Evolutionary conservation across 2,113 vertebrate genomes (phyloP), one percentile per base, ranked within the genome.

Genomic region (Porphyrio hochstetteri): DNA sequence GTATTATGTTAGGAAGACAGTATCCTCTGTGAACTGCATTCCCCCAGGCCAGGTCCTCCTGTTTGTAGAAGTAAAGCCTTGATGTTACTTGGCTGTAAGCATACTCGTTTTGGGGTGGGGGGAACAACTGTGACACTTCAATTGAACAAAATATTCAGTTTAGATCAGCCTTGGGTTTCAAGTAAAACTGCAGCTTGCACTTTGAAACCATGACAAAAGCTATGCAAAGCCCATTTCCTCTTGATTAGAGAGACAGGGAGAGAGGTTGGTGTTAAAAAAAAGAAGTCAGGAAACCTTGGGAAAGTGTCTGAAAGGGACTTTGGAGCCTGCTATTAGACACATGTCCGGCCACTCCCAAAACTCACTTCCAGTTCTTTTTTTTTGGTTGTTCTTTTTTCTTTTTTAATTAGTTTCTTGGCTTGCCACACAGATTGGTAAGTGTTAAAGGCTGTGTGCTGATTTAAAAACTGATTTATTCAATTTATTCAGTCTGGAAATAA

Each of bases 191-290:
- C 91, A 95, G 86, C 67, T 92, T 90, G 56, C 74, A 82, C 83
- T 97, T 97, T 95, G 81, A 97, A 96, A 65, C 61, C 95, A 46
- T 25, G 83, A 97, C 95, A 96, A 98, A 97, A 96, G 84, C 91
- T 97, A 70, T 93, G 95, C 74, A 94, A 97, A 97, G 67, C 83
- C 85, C 94, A 95, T 98, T 98, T 98, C 97, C 97, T 97, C 92
- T 86, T 94, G 95, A 97, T 97, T 97, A 93, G 95, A 94, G 85
- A 88, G 63, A 57, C 67, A 55, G 35, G 85, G 61, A 83, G 85
- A 88, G 81, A 96, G 82, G 94, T 76, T 96, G 67, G 84, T 96
- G 82, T 95, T 92, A 59, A 88, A 93, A 96, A 92, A 94, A 74
- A 85, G 90, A 78, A 94, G 48, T 74, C 97, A 98, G 97, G 97